A percentile compares a stretch with the other conserved stretches of the same genome.
phyloP scores from a whole-genome alignment of 2,888 invertebrate genomes.

The Drosophila yooni region DNA sequence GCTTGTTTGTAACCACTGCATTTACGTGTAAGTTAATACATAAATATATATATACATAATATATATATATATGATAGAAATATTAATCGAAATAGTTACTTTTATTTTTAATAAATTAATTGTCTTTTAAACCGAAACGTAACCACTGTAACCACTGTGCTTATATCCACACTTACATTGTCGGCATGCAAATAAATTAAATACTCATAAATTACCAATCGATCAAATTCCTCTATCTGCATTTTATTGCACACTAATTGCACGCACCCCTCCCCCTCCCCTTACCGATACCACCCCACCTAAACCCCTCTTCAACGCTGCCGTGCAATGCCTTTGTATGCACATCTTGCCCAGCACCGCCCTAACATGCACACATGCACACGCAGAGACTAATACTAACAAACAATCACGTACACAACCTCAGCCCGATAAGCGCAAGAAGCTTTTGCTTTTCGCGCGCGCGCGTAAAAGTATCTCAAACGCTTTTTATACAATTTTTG shows the following conservation, averaged over 20 bases:
- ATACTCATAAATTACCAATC: conserved; percentile 54
- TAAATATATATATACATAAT: neutral
- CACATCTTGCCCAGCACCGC: conserved; percentile 51
- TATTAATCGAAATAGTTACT: neutral
- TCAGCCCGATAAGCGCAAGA: conserved; percentile 40
- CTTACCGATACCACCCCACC: rapidly evolving
- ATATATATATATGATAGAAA: neutral
- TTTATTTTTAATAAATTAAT: neutral
- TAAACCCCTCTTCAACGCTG: neutral
- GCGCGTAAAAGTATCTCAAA: conserved; percentile 77
- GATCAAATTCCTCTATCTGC: conserved; percentile 40
- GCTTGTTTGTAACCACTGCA: neutral
- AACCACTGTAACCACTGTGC: neutral
- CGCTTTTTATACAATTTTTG: conserved; percentile 56
- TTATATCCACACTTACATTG: neutral
- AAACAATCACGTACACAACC: conserved; percentile 9
- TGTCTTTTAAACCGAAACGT: neutral
- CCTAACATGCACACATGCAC: conserved; percentile 38
- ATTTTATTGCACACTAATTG: conserved; percentile 65
- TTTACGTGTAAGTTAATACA: no score
- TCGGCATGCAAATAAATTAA: conserved; percentile 50
- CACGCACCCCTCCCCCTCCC: conserved; percentile 41
- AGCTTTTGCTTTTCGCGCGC: conserved; percentile 61
- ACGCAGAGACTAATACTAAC: conserved; percentile 7
- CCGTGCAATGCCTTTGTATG: conserved; percentile 45